Conservation (phyloP, 2,888 invertebrate genomes). For the Apodemia duryi region DNA sequence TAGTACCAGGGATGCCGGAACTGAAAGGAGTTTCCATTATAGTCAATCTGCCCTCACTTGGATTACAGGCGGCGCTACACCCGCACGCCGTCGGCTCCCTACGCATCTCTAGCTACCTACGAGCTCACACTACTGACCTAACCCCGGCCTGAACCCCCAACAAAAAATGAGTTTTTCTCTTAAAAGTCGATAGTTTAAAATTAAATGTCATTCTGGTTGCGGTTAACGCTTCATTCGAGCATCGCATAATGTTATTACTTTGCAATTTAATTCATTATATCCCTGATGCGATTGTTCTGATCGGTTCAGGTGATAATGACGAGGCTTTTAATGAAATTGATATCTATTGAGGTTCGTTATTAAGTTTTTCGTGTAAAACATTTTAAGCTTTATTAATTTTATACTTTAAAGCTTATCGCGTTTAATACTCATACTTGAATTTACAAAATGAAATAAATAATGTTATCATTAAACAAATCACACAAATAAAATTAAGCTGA, state of each 20-base stretch:
- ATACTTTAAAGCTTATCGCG: background rate
- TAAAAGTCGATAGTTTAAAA: conserved; percentile 69
- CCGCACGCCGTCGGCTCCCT: conserved; percentile 33
- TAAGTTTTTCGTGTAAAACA: conserved; percentile 32
- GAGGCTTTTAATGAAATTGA: conserved; percentile 69
- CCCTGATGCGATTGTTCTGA: conserved; percentile 58
- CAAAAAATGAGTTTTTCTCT: conserved; percentile 69
- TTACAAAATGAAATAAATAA: background rate
- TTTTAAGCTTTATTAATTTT: conserved; percentile 15
- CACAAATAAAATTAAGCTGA: too few species aligned
- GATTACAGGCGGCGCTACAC: conserved; percentile 27
- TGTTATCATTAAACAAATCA: too few species aligned
- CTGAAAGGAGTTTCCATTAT: conserved; percentile 47
- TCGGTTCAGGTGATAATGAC: conserved; percentile 54
- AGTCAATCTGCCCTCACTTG: conserved; percentile 34
- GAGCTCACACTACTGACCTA: conserved; percentile 47
- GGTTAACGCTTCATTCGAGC: conserved; percentile 73
- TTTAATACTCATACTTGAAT: background rate
- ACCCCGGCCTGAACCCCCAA: conserved; percentile 41
- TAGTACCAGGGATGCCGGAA: conserved; percentile 64
- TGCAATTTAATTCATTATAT: conserved; percentile 71
- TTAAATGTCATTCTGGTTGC: conserved; percentile 73
- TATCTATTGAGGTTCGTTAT: conserved; percentile 48
- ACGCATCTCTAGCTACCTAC: conserved; percentile 35
- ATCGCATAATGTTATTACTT: conserved; percentile 69